Evolutionary conservation across 2,888 invertebrate genomes (phyloP), one percentile per base, ranked within the genome.

Genomic region (Lochmaea crataegi): DNA sequence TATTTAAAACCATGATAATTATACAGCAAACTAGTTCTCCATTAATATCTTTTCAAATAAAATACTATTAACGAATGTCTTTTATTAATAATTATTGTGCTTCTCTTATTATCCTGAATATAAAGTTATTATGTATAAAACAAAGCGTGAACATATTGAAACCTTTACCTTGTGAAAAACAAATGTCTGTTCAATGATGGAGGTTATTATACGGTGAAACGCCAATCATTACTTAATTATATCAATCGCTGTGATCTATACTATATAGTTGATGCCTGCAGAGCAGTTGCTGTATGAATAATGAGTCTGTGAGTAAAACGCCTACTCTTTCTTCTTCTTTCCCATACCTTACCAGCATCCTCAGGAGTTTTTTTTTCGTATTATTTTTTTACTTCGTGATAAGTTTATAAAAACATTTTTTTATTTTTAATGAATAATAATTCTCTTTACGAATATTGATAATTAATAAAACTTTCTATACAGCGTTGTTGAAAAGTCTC

Each of bases 161-260:
- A 53, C 65, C 48, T 61, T 51, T 14, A 69, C 42, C 63, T n/a
- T 69, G n/a, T n/a, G n/a, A n/a, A n/a, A n/a, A n/a, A n/a, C n/a
- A n/a, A n/a, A n/a, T n/a, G n/a, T n/a, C n/a, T n/a, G n/a, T n/a
- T n/a, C n/a, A n/a, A n/a, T n/a, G n/a, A n/a, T n/a, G n/a, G n/a
- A n/a, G n/a, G n/a, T n/a, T n/a, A n/a, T n/a, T n/a, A n/a, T n/a
- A n/a, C n/a, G n/a, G n/a, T n/a, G 83, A 82, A 83, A 83, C 79
- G 82, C 83, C 83, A 83, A 84, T 83, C 83, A 83, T 80, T 80
- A 77, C 73, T 77, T 78, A 80, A 82, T 82, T 78, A 79, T 81
- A 82, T 82, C 80, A 80, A 73, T 77, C 73, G 65, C 42, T 68
- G 57, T 77, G 79, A 81, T 81, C 80, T 77, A 75, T 80, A 80